Base-by-base conservation (phyloP, 1,140 invertebrate genomes). In the Diorhabda elongata region DNA sequence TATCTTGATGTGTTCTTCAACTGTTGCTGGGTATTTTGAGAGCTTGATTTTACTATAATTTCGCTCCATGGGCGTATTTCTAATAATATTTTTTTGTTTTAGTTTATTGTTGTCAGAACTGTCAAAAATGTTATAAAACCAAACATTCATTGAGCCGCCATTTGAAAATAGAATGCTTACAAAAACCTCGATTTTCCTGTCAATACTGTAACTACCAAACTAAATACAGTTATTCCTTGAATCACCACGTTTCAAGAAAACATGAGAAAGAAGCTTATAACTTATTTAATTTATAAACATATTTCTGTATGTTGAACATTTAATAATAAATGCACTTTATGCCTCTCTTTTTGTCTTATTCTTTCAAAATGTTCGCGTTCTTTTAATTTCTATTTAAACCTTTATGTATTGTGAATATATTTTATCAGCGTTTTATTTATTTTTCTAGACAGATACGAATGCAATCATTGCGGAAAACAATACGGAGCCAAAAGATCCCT, bases 131-230 rank as follows among this genome's bases (percentile, higher is more conserved):
- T 5, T 67, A 67, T 9, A 61, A 52, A 42, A 42, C 7, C 71
- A 82, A 91, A 81, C 91, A 89, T 62, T 91, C 90, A 76, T 82
- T 92, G 75, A 84, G 90, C 47, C 91, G 92, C 77, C 67, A 69
- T 58, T 6, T 44, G 11, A 69, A n/a, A 44, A 63, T 64, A 56
- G 67, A 69, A 58, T 69, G 67, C 58, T 52, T 61, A 3, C 44
- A 58, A 45, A n/a, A 11, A n/a, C 8, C 42, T 8, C 41, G 6
- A n/a, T 69, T 69, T 59, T 47, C 43, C n/a, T 69, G 67, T 42
- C 9, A 9, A 5, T 64, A 44, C 42, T 61, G 59, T 8, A 8
- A 11, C 42, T 61, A 41, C 41, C 59, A 43, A 61, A 61, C 59
- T 9, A 61, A 61, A 61, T 61, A 61, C 59, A 61, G 59, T 43